These are phyloP conservation scores for Leptoclinus maculatus DNA, from an alignment of 2,797 vertebrate species.

Conservation along the genomic window DNA sequence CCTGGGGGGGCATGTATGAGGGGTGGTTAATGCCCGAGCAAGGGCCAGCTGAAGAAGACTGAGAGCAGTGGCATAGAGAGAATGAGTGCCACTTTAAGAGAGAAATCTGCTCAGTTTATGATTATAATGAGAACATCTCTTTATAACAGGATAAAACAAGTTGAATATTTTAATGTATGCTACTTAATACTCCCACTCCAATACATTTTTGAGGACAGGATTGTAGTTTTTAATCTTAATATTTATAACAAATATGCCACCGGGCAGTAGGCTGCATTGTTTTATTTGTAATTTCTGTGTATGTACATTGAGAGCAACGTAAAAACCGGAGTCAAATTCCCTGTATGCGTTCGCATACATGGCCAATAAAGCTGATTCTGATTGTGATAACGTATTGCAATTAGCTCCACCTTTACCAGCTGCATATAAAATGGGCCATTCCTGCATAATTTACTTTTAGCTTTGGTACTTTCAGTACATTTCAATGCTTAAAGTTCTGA, in stretches of 20 bases:
- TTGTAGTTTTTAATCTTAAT: neutral
- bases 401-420: too few species aligned
- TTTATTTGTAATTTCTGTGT: too few species aligned
- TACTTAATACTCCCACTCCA: neutral
- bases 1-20: conserved; percentile 21
- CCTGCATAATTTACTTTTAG: too few species aligned
- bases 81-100: neutral
- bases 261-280: too few species aligned
- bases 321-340: too few species aligned
- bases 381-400: too few species aligned
- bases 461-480: too few species aligned
- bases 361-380: too few species aligned
- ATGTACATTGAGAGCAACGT: too few species aligned
- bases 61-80: neutral
- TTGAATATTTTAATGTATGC: neutral
- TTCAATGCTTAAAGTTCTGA: neutral
- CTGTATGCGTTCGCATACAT: too few species aligned
- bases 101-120: neutral
- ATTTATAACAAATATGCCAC: neutral
- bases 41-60: accelerated
- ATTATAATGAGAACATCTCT: neutral
- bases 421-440: too few species aligned
- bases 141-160: neutral
- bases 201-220: neutral
- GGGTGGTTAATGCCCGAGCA: conserved; percentile 28